Evolutionary conservation across 2,888 invertebrate species (phyloP).

Genomic region (Onchidella celtica): DNA sequence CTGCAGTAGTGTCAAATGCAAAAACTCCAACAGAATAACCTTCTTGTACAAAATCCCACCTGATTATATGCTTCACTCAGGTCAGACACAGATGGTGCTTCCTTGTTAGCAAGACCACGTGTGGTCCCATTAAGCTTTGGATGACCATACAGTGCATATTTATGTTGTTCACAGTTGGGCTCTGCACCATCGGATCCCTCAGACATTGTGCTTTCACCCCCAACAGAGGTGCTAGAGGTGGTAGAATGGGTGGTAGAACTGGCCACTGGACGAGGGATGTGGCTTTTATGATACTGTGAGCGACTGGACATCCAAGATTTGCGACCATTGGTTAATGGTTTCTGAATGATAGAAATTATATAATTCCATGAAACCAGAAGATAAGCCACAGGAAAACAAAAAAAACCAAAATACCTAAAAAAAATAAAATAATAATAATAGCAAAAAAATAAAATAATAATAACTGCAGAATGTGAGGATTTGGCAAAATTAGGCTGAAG

Average conservation of each 20-base stretch:
- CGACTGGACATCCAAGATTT: background rate
- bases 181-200: background rate
- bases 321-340: background rate
- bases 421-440: too few relatives aligned
- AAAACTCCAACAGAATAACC: too few relatives aligned
- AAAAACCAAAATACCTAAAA: too few relatives aligned
- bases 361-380: too few relatives aligned
- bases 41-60: too few relatives aligned
- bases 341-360: background rate
- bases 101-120: background rate
- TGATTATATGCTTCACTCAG: constrained; percentile 4
- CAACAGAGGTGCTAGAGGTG: background rate
- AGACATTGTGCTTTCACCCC: background rate
- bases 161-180: too few relatives aligned
- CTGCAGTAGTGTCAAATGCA: too few relatives aligned
- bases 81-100: background rate
- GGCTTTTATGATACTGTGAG: constrained; percentile 28
- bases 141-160: too few relatives aligned
- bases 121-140: background rate
- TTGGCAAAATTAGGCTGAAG: too few relatives aligned
- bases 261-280: constrained; percentile 41
- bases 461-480: too few relatives aligned
- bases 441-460: too few relatives aligned
- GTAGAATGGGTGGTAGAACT: constrained; percentile 41
- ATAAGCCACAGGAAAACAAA: too few relatives aligned